Evolutionary conservation across 1,140 invertebrate species (phyloP).

Genomic region (Probaryconus sp.): DNA sequence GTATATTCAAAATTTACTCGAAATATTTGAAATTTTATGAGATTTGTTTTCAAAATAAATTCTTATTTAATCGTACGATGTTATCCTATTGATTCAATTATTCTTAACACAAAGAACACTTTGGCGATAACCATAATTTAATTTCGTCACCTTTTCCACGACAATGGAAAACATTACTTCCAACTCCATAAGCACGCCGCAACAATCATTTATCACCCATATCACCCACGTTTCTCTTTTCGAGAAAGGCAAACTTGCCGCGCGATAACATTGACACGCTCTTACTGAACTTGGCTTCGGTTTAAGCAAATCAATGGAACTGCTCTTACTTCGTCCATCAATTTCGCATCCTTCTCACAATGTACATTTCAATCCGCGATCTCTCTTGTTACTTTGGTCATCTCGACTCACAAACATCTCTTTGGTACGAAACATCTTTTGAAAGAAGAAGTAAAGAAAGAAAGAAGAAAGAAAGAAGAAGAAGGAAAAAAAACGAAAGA

Average conservation of each 20-base stretch:
- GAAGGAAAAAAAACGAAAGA: conserved; percentile 32
- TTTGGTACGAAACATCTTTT: conserved; percentile 11
- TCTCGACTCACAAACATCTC: conserved; percentile 28
- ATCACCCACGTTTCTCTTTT: conserved; percentile 54
- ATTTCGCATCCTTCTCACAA: conserved; percentile 13
- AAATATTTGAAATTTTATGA: too few species aligned
- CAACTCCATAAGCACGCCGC: background rate
- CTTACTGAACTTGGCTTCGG: conserved; percentile 47
- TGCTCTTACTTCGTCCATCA: conserved; percentile 44
- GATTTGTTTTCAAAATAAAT: too few species aligned
- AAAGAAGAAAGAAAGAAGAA: too few species aligned
- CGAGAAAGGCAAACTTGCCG: conserved; percentile 34
- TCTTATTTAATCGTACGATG: too few species aligned
- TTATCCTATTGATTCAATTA: too few species aligned
- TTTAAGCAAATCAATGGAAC: conserved; percentile 49
- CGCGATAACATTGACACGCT: conserved; percentile 47
- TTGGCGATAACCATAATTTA: too few species aligned
- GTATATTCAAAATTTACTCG: too few species aligned
- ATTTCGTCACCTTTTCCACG: too few species aligned
- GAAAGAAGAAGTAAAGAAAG: conserved; percentile 36
- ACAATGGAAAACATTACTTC: conserved; percentile 27
- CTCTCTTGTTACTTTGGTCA: conserved; percentile 55
- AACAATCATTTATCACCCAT: conserved; percentile 48
- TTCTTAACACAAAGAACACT: too few species aligned
- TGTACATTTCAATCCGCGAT: conserved; percentile 46